Evolutionary conservation across 2,888 invertebrate genomes (phyloP).

Genomic region (Sturmia bella): DNA sequence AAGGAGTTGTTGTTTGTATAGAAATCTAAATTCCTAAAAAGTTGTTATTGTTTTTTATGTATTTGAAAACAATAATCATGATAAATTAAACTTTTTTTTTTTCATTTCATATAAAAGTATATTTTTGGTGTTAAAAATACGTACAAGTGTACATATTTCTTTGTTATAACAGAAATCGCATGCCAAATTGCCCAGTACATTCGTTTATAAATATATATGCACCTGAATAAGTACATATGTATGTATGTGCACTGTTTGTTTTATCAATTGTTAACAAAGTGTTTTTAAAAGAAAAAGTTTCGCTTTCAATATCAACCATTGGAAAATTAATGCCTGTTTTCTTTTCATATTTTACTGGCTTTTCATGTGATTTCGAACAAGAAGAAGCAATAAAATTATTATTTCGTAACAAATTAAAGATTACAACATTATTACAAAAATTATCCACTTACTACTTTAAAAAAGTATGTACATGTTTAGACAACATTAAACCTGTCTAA

Average conservation of each 20-base stretch:
- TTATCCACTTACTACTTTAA: no score
- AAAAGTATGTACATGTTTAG: no score
- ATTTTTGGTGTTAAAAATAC: constrained; percentile 32
- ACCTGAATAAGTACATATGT: no score
- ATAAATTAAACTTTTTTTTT: constrained; percentile 11
- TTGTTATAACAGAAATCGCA: constrained; percentile 26
- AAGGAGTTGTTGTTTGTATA: constrained; percentile 30
- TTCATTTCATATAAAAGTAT: not conserved
- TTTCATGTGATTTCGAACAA: constrained; percentile 9
- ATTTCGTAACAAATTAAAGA: constrained; percentile 9
- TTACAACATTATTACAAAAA: not conserved
- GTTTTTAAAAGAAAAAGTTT: constrained; percentile 43
- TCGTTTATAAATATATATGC: no score
- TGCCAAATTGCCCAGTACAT: constrained; percentile 7
- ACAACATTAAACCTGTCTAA: no score
- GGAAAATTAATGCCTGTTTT: constrained; percentile 38
- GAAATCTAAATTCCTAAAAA: constrained; percentile 28
- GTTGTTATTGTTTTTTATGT: constrained; percentile 25
- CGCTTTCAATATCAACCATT: constrained; percentile 59
- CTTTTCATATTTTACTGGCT: constrained; percentile 19
- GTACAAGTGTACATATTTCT: constrained; percentile 5
- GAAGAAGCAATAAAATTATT: not conserved
- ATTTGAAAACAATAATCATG: constrained; percentile 3
- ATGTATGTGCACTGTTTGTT: not conserved
- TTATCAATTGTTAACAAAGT: constrained; percentile 51